Evolutionary conservation across 1,140 invertebrate species (phyloP), one percentile per base, ranked within the genome.

Genomic region (Cotesia typhae): DNA sequence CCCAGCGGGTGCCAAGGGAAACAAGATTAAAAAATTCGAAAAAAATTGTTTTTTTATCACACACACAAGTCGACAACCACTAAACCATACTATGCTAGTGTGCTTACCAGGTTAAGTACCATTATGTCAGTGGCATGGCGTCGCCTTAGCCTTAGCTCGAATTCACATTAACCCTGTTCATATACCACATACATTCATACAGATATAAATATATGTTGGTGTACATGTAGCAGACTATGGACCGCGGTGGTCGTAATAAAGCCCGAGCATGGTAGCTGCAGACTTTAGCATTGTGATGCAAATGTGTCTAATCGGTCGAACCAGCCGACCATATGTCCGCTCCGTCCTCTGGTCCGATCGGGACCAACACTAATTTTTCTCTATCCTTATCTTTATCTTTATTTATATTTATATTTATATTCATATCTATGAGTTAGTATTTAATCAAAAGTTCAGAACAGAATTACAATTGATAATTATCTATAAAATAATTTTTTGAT

Each of bases 291-390:
- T 85, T 85, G 83, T 86, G 78, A 86, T 86, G 84, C 83, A 86
- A 86, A 86, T 86, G 83, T 84, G 83, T 85, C 84, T 86, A 86
- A 86, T 85, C 83, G 84, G 83, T 78, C 81, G 82, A 84, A 81
- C 81, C 83, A 84, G 81, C 77, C 83, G 82, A 86, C 84, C 84
- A 86, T 86, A 86, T 85, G 84, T 86, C 84, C 83, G 84, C 82
- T 83, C 61, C 60, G 75, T 65, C 74, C 67, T 28, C 28, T 28
- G 28, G 53, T 1, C 12, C 28, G 41, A 67, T 51, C 47, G 53
- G 51, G 51, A 67, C 9, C 28, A 1, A 37, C 7, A n/a, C 4
- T 51, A 28, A 38, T 10, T 7, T 47, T 47, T 47, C 41, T 47
- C 6, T 47, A 47, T 6, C 6, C 10, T 9, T 1, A 47, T 47